Base-by-base conservation (phyloP, 1,140 invertebrate genomes). In the Antheraea mylitta region DNA sequence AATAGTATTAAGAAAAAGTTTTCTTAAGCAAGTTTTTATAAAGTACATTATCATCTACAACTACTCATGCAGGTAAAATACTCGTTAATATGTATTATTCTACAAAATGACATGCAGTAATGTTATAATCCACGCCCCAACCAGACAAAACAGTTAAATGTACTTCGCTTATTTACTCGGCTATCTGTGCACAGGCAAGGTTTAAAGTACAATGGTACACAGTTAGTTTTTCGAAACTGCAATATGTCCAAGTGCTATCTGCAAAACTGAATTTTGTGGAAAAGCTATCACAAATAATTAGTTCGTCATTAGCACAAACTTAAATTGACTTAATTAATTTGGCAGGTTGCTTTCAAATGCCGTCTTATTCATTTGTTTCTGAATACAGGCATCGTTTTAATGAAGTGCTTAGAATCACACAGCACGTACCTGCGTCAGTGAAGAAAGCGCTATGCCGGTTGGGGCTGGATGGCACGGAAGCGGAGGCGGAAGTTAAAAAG, bases 381-480 rank as follows among this genome's bases (percentile, higher is more conserved):
- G 16, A 53, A 53, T 53, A 16, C 9, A 53, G 16, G 45, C 45
- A 53, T 53, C 5, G 4, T 53, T 13, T 53, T n/a, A 53, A 16
- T 16, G 16, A 53, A 53, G 16, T 53, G 45, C 11, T 9, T 42
- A 42, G 38, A 16, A 53, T 13, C 45, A 53, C 45, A 53, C 45
- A 53, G 45, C 66, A 85, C 89, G 89, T 78, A 94, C 94, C 93
- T 79, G 90, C 90, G 76, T 94, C 93, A 48, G 93, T 93, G 76
- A 94, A 94, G 85, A 95, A 95, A 38, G 93, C 93, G 18, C 94
- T 94, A 70, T 93, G 92, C 73, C 93, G 91, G 64, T 92, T 94
- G 0, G 95, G 95, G 79, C 95, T 96, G 18, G 95, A 95, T 2
- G 96, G 95, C 7, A 95, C 94, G 3, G 95, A 96, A 3, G 93